Evolutionary conservation across 2,888 invertebrate genomes (phyloP), one percentile per base, ranked within the genome.

Genomic region (Mylabris sibirica): DNA sequence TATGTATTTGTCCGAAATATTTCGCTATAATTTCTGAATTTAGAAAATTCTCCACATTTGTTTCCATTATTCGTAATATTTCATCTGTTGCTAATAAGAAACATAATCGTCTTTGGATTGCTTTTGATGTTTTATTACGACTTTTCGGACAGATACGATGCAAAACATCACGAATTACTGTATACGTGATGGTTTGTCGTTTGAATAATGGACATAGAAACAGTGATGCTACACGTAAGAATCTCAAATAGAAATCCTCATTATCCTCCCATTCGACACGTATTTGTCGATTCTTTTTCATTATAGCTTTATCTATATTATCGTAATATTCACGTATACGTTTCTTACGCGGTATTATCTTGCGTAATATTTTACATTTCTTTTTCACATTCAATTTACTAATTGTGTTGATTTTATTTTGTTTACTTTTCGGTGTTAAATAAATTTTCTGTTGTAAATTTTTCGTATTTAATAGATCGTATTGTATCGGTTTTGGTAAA

Each of bases 181-280:
- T 83, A 66, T 86, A 87, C 0, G 84, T 79, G 20, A 88, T 82
- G 3, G 83, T 68, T 68, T 87, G 85, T 62, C 84, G 85, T 6
- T 84, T 83, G 0, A 80, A 81, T 72, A 85, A 84, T 0, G 86
- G 85, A 62, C 85, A 87, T 17, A 91, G 82, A 72, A 90, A 88
- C 67, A 87, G 80, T 72, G 87, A 87, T 0, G 90, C 91, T 0
- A 91, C 90, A 75, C 91, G 90, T 72, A 90, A 89, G 71, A 93
- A 86, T 60, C 92, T 84, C 2, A 94, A 80, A 65, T 92, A 83
- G 59, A 89, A 89, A 82, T 94, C 93, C 82, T 95, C 94, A 44
- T 87, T 85, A 0, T 87, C 80, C 8, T 87, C 86, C 93, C 93
- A 95, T 8, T 87, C 86, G 0, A 91, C 89, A 6, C 88, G 86